Percentiles rank a stretch among this genome's conserved stretches.
Conservation (phyloP, 2,888 invertebrate species). For the Lypha dubia region DNA sequence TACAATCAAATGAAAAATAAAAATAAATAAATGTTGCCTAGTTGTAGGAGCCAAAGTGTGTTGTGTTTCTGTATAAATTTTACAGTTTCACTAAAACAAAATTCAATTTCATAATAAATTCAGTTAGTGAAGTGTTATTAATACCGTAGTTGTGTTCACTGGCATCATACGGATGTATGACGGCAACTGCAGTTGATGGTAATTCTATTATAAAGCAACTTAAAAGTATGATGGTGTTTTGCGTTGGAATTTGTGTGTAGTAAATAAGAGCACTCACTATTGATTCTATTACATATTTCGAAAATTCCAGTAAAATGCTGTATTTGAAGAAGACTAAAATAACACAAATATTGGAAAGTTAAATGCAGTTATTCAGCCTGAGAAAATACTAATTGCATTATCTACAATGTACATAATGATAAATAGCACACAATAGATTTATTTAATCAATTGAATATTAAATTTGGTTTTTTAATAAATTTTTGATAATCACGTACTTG, state of each 20-base stretch:
- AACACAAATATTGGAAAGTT: constrained; percentile 1
- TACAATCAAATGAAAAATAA: too few species aligned
- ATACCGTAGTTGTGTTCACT: constrained; percentile 8
- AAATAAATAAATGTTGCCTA: constrained; percentile 55
- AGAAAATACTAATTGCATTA: neutral
- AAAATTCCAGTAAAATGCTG: neutral
- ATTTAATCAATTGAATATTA: neutral
- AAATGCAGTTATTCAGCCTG: constrained; percentile 12
- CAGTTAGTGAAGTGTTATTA: constrained; percentile 52
- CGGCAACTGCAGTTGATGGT: constrained; percentile 37
- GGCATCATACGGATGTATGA: neutral
- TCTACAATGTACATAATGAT: neutral
- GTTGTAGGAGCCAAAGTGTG: constrained; percentile 13
- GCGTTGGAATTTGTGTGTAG: neutral
- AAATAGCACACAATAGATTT: neutral
- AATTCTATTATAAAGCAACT: constrained; percentile 22
- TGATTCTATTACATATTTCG: constrained; percentile 1
- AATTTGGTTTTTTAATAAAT: too few species aligned
- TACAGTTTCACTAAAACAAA: constrained; percentile 3
- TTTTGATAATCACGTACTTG: too few species aligned
- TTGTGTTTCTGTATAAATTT: constrained; percentile 2
- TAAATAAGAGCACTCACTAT: neutral
- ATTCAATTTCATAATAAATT: constrained; percentile 48
- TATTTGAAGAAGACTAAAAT: constrained; percentile 21
- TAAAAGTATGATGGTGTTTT: neutral